Base-by-base conservation (phyloP, 2,797 vertebrate species). In the Phrynocephalus vlangalii region DNA sequence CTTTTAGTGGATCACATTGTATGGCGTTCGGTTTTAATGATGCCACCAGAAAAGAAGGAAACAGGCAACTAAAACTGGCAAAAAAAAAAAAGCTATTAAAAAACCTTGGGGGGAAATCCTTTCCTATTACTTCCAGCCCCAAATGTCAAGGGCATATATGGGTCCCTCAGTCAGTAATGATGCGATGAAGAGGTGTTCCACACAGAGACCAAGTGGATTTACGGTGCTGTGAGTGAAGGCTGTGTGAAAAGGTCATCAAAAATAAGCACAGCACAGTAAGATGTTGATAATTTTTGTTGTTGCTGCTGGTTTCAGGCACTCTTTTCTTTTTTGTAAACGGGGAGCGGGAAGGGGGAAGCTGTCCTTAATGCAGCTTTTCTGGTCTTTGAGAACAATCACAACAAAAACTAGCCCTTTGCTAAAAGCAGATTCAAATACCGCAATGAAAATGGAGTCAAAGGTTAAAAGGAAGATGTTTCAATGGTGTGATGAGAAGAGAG, bases 1-100 rank as follows among this genome's bases (percentile, higher is more conserved):
- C 93, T 95, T 95, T 94, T 92, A 90, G 91, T 92, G 88, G 33
- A 93, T 92, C 92, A 95, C 95, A 96, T 94, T 91, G 93, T 91
- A 86, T 91, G 91, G 91, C 90, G 95, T 95, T 96, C 94, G 91
- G 88, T 95, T 95, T 94, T 95, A 95, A 96, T 96, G 96, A 96
- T 90, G 84, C 89, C 78, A 66, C 85, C n/a, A 66, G 87, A 92
- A 94, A 94, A 92, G 92, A 94, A 92, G 30, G 93, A 94, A 95
- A 83, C 60, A 88, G 94, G 87, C 86, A 95, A 93, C 90, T 91
- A 91, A 95, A 96, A 96, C 95, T 93, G 93, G 86, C 93, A 70
- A 89, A 80, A 92, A 90, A 78, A 73, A 84, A 73, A 60, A 16
- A 70, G 15, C 22, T 44, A 50, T 70, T n/a, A 28, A n/a, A 50